Conservation (phyloP, 2,113 vertebrate species). For the Willisornis vidua region DNA sequence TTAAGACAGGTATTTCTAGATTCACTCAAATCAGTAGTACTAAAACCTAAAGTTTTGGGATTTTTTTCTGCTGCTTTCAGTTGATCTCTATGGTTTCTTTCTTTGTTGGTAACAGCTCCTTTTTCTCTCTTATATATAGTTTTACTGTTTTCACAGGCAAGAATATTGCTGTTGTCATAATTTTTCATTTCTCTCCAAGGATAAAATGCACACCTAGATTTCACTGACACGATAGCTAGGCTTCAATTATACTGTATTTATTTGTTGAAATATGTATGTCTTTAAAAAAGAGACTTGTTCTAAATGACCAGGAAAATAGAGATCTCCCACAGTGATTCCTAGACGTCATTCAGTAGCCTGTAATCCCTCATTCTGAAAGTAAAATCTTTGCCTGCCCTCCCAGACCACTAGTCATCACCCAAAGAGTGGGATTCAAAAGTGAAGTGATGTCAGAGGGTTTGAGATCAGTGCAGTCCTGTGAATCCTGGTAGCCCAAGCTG, state of each 20-base stretch:
- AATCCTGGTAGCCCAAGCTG: neutral
- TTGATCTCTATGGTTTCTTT: neutral
- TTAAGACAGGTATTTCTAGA: neutral
- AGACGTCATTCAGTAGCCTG: neutral
- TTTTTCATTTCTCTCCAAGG: neutral
- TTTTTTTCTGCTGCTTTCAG: neutral
- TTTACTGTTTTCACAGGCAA: neutral
- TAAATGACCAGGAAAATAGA: neutral
- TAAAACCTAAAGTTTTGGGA: neutral
- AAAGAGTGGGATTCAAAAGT: neutral
- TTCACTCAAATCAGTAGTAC: neutral
- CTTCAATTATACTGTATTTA: neutral
- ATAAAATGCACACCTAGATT: neutral
- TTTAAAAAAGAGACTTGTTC: neutral
- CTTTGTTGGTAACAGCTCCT: neutral
- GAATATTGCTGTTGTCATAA: neutral
- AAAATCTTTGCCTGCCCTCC: neutral
- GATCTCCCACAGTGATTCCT: neutral
- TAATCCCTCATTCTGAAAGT: neutral
- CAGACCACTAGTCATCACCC: neutral
- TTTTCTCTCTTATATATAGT: neutral
- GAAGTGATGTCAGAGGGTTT: neutral
- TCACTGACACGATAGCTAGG: neutral
- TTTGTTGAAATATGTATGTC: neutral
- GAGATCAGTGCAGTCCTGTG: neutral